phyloP scores from a whole-genome alignment of 2,113 vertebrate species.

The Vicugna pacos region DNA sequence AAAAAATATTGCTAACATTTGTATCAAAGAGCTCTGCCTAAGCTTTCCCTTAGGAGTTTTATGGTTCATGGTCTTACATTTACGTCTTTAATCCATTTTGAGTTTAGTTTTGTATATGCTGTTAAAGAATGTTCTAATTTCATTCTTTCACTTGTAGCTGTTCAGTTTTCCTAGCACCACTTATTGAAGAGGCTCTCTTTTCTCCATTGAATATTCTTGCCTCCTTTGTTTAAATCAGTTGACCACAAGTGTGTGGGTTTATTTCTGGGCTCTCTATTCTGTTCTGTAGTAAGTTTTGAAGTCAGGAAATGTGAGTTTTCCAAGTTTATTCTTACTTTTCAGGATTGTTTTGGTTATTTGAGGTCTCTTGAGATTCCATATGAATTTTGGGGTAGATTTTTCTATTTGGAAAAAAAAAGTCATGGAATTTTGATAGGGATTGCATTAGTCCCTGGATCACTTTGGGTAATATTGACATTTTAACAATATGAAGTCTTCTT shows the following conservation, averaged over 20 bases:
- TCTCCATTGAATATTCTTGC: not conserved
- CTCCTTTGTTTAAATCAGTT: not conserved
- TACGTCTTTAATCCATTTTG: not conserved
- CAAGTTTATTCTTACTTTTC: not conserved
- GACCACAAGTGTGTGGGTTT: not conserved
- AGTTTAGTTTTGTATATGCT: not conserved
- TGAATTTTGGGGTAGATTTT: not conserved
- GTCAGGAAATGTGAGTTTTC: not conserved
- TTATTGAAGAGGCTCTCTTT: not conserved
- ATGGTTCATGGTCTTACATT: not conserved
- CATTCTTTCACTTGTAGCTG: not conserved
- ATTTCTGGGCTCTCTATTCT: not conserved
- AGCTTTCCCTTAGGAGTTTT: not conserved
- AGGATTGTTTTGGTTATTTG: not conserved
- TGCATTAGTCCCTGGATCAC: not conserved
- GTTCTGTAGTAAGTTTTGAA: conserved; percentile 2
- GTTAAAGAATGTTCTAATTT: not conserved
- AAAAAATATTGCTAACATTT: not conserved
- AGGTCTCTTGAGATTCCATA: not conserved
- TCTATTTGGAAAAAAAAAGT: not conserved
- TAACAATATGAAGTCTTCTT: not conserved
- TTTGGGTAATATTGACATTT: not conserved
- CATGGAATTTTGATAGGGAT: not conserved
- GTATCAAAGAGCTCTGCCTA: not conserved
- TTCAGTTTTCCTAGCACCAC: not conserved